phyloP scores from a whole-genome alignment of 1,140 invertebrate genomes.

The Adoxophyes honmai region DNA sequence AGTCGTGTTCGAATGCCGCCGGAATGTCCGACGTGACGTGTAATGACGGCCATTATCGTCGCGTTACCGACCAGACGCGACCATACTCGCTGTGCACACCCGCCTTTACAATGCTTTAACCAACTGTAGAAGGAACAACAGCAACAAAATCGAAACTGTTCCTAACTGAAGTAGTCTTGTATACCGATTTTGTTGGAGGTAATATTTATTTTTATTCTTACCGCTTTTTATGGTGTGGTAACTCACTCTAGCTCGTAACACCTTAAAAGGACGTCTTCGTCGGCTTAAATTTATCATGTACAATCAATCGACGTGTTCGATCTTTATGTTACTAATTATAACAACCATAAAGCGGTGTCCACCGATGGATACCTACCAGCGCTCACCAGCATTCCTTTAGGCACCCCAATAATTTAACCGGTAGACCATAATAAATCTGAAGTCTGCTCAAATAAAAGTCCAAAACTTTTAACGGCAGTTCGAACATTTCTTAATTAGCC shows the following conservation, averaged over 20 bases:
- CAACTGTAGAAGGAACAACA: too few relatives aligned
- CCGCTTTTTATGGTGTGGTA: too few relatives aligned
- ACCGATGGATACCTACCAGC: slow-evolving; percentile 21
- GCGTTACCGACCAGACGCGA: slow-evolving; percentile 22
- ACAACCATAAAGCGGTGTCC: slow-evolving; percentile 15
- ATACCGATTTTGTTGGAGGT: too few relatives aligned
- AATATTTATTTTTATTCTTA: too few relatives aligned
- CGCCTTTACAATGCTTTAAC: too few relatives aligned
- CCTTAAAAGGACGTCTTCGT: too few relatives aligned
- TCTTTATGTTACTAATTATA: slow-evolving; percentile 12
- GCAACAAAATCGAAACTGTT: too few relatives aligned
- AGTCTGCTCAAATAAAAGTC: slow-evolving; percentile 38
- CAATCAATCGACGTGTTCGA: slow-evolving; percentile 11
- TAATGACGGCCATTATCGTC: slow-evolving; percentile 31
- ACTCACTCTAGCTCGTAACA: too few relatives aligned
- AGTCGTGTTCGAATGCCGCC: neutral
- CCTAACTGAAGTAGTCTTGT: too few relatives aligned
- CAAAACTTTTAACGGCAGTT: slow-evolving; percentile 57
- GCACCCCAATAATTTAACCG: slow-evolving; percentile 21
- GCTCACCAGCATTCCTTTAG: slow-evolving; percentile 14
- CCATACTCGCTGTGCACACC: neutral
- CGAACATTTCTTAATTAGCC: slow-evolving; percentile 73
- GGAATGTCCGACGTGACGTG: slow-evolving; percentile 25
- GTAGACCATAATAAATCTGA: slow-evolving; percentile 31
- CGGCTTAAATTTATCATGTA: neutral